Conservation (phyloP, 1,140 invertebrate species). For the Papilio machaon region DNA sequence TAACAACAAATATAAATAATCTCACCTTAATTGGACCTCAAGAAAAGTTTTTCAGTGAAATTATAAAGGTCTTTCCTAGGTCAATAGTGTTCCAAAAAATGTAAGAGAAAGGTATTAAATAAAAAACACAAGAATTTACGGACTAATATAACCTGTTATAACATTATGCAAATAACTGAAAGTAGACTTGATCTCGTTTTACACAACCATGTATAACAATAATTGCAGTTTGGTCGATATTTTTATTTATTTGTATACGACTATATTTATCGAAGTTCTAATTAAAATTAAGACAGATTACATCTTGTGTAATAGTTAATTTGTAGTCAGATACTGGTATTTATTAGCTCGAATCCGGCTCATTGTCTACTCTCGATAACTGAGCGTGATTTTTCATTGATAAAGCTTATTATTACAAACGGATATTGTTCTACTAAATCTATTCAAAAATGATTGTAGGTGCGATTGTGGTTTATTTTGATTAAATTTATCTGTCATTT, state of each 20-base stretch:
- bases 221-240: conserved; percentile 20
- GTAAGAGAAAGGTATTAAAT: background rate
- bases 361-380: conserved; percentile 51
- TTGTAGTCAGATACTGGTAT: conserved; percentile 49
- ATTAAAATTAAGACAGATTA: conserved; percentile 28
- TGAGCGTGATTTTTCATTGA: conserved; percentile 55
- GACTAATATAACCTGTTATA: conserved; percentile 1
- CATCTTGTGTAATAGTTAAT: conserved; percentile 41
- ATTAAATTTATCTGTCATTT: conserved; percentile 17
- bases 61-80: conserved; percentile 11
- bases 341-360: conserved; percentile 55
- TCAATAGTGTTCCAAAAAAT: background rate
- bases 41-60: background rate
- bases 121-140: background rate
- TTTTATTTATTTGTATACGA: conserved; percentile 30
- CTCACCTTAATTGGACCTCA: background rate
- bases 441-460: conserved; percentile 32
- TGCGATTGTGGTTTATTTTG: conserved; percentile 26
- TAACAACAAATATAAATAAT: background rate
- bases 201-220: conserved; percentile 32
- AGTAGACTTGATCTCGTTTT: conserved; percentile 11
- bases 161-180: conserved; percentile 5
- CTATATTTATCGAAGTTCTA: conserved; percentile 24
- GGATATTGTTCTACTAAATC: conserved; percentile 39
- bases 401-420: conserved; percentile 49